These are phyloP conservation scores for Cyprinodon variegatus DNA, from an alignment of 2,113 vertebrate genomes.

Conservation along the genomic window DNA sequence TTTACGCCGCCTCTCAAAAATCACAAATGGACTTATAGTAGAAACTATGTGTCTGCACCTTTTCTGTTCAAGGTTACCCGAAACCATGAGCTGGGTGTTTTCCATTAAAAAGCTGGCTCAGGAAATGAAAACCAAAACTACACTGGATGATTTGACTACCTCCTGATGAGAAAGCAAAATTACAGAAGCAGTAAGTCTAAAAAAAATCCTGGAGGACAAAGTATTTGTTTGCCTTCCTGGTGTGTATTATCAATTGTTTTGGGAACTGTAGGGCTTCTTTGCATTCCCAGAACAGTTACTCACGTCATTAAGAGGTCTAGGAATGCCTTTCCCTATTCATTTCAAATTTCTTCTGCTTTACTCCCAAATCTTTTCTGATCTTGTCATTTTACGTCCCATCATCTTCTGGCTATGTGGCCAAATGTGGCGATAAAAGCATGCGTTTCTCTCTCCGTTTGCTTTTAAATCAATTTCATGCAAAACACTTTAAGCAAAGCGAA, in stretches of 20 bases:
- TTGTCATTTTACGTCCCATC: constrained; percentile 22
- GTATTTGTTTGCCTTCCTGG: constrained; percentile 35
- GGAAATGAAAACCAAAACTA: constrained; percentile 26
- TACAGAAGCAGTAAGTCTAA: constrained; percentile 15
- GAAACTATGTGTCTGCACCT: neutral
- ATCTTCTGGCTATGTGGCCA: constrained; percentile 5
- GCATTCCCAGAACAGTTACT: constrained; percentile 50
- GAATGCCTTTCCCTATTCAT: constrained; percentile 17
- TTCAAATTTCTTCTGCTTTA: neutral
- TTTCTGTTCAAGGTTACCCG: constrained; percentile 6
- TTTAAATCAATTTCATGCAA: neutral
- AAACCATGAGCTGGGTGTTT: constrained; percentile 8
- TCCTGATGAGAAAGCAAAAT: constrained; percentile 38
- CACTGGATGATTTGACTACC: constrained; percentile 42
- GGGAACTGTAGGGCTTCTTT: constrained; percentile 47
- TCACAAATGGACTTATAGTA: neutral
- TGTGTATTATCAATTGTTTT: constrained; percentile 61
- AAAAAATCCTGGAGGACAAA: constrained; percentile 26
- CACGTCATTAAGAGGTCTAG: neutral
- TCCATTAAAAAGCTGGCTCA: constrained; percentile 9
- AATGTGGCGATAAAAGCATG: neutral
- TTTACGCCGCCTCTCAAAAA: neutral
- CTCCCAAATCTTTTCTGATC: constrained; percentile 15
- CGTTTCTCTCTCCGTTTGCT: constrained; percentile 9
- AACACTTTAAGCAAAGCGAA: neutral